Evolutionary conservation across 2,113 vertebrate genomes (phyloP), one percentile per base, ranked within the genome.

Genomic region (Pterophyllum scalare): DNA sequence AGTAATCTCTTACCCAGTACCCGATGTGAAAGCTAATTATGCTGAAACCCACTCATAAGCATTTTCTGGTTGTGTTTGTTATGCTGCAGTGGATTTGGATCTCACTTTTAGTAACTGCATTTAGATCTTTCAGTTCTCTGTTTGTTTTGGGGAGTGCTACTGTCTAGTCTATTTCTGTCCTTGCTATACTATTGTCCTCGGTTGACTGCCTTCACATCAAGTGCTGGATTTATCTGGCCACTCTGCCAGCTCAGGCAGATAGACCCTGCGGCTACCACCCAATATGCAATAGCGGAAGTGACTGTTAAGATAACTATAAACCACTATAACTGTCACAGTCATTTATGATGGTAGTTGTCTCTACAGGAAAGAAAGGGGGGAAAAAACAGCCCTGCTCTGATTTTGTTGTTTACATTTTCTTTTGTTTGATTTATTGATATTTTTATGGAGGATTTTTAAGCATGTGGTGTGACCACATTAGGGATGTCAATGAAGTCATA

Each of bases 111-210:
- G 74, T 28, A 61, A 58, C 80, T 70, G 84, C 62, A 80, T 93
- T 91, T 86, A 90, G 84, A 90, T 93, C 79, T 59, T 75, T 60
- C 59, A 80, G 52, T 83, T 84, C 78, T 86, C 88, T 76, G 60
- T 92, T 91, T 89, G 91, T 91, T 89, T 85, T 58, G 77, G 46
- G 81, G 85, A 85, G 85, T 75, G 85, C 82, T 82, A 89, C 86
- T 92, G 89, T 93, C 91, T 87, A 67, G 91, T 90, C 91, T 93
- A 93, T 94, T 94, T 93, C 87, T 92, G 92, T 90, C 93, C 84
- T 59, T 83, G 75, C 88, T 86, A 83, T 88, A 74, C 93, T 82
- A 87, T 87, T 93, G 90, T 93, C 88, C 89, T 88, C 86, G 79
- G 64, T 84, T 91, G 90, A 93, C 91, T 93, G 93, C 89, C 77